These are phyloP conservation scores for Centrocercus urophasianus DNA, from an alignment of 2,113 vertebrate species.

Conservation along the genomic window DNA sequence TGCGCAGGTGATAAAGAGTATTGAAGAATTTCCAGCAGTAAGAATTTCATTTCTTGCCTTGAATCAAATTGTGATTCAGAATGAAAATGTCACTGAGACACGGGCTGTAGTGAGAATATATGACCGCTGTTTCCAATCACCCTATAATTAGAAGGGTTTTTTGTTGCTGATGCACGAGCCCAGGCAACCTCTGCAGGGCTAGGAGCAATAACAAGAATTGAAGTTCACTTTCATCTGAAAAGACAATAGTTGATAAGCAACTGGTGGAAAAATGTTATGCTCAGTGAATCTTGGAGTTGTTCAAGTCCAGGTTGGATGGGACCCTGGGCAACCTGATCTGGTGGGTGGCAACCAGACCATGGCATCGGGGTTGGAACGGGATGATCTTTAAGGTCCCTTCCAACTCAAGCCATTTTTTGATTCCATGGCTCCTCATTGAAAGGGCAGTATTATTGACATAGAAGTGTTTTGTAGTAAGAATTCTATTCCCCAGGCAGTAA, in stretches of 20 bases:
- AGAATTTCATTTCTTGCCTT: background rate
- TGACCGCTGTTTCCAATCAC: background rate
- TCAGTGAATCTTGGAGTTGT: background rate
- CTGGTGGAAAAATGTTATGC: background rate
- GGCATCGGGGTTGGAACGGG: background rate
- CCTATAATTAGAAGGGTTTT: background rate
- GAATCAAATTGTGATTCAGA: constrained; percentile 39
- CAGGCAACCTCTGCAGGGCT: background rate
- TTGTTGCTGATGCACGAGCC: background rate
- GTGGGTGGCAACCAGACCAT: background rate
- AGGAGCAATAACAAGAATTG: background rate
- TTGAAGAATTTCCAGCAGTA: constrained; percentile 5
- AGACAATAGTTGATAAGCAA: background rate
- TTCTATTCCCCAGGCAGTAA: background rate
- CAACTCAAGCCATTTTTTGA: background rate
- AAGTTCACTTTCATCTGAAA: background rate
- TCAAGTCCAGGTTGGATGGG: background rate
- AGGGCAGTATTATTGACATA: background rate
- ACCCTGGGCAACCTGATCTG: background rate
- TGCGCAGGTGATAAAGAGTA: constrained; percentile 51
- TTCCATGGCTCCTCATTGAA: background rate
- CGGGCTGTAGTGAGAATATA: background rate
- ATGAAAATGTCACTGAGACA: constrained; percentile 30
- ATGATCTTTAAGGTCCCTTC: background rate
- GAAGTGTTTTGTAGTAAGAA: background rate